Percentiles rank a stretch among this genome's conserved stretches.
phyloP scores from a whole-genome alignment of 92 coral and sea anemone species.

The Hydrozoanthus gracilis region DNA sequence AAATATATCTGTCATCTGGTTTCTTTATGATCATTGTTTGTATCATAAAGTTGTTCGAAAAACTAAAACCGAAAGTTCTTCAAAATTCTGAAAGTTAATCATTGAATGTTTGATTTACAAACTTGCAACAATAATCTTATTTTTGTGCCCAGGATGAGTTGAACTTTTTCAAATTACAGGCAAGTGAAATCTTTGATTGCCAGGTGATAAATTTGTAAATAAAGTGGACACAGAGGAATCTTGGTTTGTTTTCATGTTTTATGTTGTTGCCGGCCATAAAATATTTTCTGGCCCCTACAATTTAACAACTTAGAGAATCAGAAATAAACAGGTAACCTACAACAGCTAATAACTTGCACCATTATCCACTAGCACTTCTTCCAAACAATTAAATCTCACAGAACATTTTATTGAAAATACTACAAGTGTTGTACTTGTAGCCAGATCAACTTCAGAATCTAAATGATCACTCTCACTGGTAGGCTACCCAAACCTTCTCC shows the following conservation, averaged over 20 bases:
- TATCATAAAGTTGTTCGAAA: neutral
- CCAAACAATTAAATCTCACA: no score
- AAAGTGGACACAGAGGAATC: neutral
- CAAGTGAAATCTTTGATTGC: neutral
- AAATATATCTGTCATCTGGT: neutral
- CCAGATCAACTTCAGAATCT: no score
- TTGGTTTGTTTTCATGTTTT: neutral
- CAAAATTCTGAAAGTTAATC: neutral
- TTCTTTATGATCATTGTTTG: neutral
- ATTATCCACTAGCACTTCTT: no score
- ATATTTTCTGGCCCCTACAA: neutral
- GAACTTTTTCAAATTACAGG: neutral
- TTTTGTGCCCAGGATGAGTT: neutral
- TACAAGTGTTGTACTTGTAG: no score
- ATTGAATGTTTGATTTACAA: neutral
- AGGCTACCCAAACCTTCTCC: no score
- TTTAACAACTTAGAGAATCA: no score
- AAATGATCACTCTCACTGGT: no score
- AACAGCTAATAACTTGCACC: no score
- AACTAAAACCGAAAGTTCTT: neutral
- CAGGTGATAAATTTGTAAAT: conserved; percentile 1
- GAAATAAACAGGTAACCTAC: no score
- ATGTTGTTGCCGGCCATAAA: neutral
- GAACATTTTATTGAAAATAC: no score
- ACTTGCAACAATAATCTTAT: neutral